Evolutionary conservation across 2,113 vertebrate genomes (phyloP).

Genomic region (Lepisosteus osseus): DNA sequence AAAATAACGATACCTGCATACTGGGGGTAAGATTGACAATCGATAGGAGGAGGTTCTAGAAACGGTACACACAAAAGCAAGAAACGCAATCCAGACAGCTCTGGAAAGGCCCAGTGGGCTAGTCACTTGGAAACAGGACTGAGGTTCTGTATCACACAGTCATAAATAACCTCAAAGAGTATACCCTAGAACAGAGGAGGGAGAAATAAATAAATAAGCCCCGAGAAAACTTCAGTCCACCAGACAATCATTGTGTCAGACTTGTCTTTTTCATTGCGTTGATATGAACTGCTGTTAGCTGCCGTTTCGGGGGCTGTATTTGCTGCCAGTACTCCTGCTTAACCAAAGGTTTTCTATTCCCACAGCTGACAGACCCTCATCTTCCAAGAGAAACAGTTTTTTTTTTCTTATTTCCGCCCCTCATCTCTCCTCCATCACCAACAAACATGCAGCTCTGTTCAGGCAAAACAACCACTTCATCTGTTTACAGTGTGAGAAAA

Average conservation of each 20-base stretch:
- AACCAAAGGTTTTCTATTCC: not conserved
- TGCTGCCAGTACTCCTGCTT: not conserved
- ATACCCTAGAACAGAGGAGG: not conserved
- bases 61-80: conserved; percentile 6
- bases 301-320: not conserved
- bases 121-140: not conserved
- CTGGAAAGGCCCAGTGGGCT: not conserved
- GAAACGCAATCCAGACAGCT: not conserved
- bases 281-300: not conserved
- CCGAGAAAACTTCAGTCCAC: not conserved
- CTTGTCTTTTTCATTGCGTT: conserved; percentile 5
- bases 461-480: not conserved
- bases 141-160: not conserved
- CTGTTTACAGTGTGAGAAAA: not conserved
- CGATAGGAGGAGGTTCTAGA: not conserved
- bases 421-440: not conserved
- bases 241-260: not conserved
- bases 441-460: not conserved
- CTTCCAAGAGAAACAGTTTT: not conserved
- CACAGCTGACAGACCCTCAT: no score
- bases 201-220: not conserved
- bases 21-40: not conserved
- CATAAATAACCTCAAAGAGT: conserved; percentile 10
- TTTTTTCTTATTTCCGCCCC: no score
- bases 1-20: not conserved